Evolutionary conservation across 2,888 invertebrate species (phyloP).

Genomic region (Cryptus viduatorius): DNA sequence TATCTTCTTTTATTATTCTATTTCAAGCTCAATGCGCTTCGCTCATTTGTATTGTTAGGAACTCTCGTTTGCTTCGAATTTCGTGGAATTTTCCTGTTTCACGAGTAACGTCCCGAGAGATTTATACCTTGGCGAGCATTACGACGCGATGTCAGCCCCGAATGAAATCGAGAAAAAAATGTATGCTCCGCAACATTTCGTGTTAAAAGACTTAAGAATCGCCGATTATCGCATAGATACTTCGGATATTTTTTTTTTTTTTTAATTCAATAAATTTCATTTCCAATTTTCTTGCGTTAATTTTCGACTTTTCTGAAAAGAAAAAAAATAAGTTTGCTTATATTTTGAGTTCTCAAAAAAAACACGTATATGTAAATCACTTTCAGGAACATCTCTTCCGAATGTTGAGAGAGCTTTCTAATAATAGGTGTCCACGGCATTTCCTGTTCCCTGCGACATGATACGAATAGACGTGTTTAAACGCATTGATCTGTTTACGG

Average conservation of each 20-base stretch:
- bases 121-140: too few relatives aligned
- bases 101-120: too few relatives aligned
- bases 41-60: neutral
- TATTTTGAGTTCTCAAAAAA: neutral
- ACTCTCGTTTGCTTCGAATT: too few relatives aligned
- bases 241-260: too few relatives aligned
- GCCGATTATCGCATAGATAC: too few relatives aligned
- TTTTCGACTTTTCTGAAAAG: neutral
- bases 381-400: neutral
- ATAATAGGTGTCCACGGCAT: constrained; percentile 9
- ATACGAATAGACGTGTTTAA: neutral
- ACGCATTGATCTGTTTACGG: neutral
- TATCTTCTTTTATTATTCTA: neutral
- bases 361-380: neutral
- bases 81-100: too few relatives aligned
- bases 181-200: too few relatives aligned
- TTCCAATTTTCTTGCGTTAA: neutral
- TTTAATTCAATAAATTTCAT: neutral
- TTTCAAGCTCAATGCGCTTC: neutral
- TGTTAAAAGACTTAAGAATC: too few relatives aligned
- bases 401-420: constrained; percentile 5
- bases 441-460: neutral
- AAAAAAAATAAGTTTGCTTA: neutral
- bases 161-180: too few relatives aligned
- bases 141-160: too few relatives aligned